phyloP scores from a whole-genome alignment of 2,113 vertebrate species.

The Chrysochloris asiatica region DNA sequence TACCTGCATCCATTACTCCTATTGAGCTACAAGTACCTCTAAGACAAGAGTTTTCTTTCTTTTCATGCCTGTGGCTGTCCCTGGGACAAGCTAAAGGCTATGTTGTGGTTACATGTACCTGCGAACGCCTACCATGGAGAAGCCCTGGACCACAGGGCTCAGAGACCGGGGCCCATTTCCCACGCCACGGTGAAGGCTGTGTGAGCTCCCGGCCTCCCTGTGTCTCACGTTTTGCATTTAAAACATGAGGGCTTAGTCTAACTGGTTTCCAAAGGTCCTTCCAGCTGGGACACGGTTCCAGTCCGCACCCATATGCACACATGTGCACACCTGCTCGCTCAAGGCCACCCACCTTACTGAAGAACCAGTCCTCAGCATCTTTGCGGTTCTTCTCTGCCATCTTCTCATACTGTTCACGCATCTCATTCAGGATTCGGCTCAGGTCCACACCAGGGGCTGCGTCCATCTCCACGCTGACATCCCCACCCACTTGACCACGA shows the following conservation, averaged over 20 bases:
- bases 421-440: conserved; percentile 82
- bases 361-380: conserved; percentile 86
- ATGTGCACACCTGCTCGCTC: background rate
- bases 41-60: background rate
- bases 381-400: conserved; percentile 84
- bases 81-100: background rate
- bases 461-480: conserved; percentile 85
- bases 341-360: conserved; percentile 78
- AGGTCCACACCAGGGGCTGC: conserved; percentile 83
- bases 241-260: background rate
- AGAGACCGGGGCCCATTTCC: background rate
- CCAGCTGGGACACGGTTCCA: conserved; percentile 10
- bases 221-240: background rate
- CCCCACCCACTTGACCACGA: conserved; percentile 82
- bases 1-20: too few species aligned
- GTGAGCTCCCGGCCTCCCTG: background rate
- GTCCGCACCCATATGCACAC: background rate
- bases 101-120: background rate
- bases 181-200: background rate
- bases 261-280: conserved; percentile 46
- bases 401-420: conserved; percentile 86
- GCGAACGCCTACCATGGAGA: background rate
- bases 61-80: background rate
- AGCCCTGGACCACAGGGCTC: background rate
- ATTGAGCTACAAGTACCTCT: background rate